Evolutionary conservation across 2,888 invertebrate species (phyloP).

Genomic region (Chamaedrilus cognettii): DNA sequence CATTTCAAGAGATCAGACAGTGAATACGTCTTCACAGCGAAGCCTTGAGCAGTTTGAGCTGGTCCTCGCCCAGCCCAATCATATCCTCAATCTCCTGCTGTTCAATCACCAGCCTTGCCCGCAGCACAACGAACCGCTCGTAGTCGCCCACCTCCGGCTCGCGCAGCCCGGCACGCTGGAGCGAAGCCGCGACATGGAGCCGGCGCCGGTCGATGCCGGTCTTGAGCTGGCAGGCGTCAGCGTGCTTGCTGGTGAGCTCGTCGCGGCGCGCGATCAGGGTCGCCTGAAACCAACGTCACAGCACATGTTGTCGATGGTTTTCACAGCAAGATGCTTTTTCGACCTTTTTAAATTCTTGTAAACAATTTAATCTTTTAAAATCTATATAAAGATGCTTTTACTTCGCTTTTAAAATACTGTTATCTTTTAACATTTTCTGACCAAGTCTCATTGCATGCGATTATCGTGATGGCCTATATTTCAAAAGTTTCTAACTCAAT

Average conservation of each 20-base stretch:
- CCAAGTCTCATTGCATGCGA: no score
- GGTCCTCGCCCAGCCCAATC: background rate
- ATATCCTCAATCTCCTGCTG: constrained; percentile 76
- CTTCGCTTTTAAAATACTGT: no score
- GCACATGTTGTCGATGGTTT: no score
- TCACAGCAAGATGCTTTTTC: no score
- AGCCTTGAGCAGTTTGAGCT: background rate
- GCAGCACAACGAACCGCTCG: constrained; percentile 83
- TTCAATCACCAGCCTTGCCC: constrained; percentile 81
- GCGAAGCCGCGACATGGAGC: constrained; percentile 68
- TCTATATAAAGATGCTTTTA: no score
- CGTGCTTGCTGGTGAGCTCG: constrained; percentile 75
- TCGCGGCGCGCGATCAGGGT: constrained; percentile 68
- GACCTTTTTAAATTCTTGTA: no score
- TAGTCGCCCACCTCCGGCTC: constrained; percentile 78
- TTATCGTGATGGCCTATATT: no score
- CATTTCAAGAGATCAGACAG: no score
- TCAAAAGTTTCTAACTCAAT: no score
- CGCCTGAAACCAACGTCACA: no score
- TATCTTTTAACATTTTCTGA: no score
- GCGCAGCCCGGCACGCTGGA: constrained; percentile 72
- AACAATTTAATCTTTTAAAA: no score
- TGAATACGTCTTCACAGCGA: background rate
- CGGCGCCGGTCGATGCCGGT: constrained; percentile 79
- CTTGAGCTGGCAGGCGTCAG: constrained; percentile 80